These are phyloP conservation scores for Homarus gammarus DNA, from an alignment of 2,888 invertebrate genomes.

Conservation along the genomic window DNA sequence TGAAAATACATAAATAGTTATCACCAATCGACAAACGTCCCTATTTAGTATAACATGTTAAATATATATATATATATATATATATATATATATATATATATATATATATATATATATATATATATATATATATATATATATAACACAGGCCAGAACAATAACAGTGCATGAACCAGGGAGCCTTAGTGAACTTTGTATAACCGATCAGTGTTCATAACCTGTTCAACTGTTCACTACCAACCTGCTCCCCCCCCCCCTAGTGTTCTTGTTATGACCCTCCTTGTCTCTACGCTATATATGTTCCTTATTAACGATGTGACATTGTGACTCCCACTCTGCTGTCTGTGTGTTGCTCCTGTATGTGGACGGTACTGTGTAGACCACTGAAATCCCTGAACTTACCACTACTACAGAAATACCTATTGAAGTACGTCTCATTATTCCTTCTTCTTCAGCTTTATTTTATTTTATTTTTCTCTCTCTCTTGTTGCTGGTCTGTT, in stretches of 20 bases:
- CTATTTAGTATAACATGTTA: neutral
- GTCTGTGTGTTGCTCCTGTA: constrained; percentile 27
- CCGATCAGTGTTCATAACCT: too few relatives aligned
- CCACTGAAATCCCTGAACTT: neutral
- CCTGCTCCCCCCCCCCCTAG: too few relatives aligned
- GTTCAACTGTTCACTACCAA: too few relatives aligned
- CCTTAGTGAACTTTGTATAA: too few relatives aligned
- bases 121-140: constrained; percentile 31
- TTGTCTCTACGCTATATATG: neutral
- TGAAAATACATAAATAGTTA: too few relatives aligned
- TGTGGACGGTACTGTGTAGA: constrained; percentile 34
- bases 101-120: constrained; percentile 29
- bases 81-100: constrained; percentile 12
- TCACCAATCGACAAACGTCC: too few relatives aligned
- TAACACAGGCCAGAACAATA: too few relatives aligned
- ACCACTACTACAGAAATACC: neutral
- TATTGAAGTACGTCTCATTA: neutral
- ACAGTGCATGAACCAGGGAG: too few relatives aligned
- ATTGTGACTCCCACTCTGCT: constrained; percentile 30
- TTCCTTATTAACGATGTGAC: constrained; percentile 18
- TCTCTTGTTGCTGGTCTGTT: neutral
- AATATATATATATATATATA: neutral
- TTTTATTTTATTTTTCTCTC: neutral
- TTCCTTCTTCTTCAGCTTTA: neutral
- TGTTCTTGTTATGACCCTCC: too few relatives aligned